These are phyloP conservation scores for Subacronicta megacephala DNA, from an alignment of 2,888 invertebrate genomes.

Conservation along the genomic window DNA sequence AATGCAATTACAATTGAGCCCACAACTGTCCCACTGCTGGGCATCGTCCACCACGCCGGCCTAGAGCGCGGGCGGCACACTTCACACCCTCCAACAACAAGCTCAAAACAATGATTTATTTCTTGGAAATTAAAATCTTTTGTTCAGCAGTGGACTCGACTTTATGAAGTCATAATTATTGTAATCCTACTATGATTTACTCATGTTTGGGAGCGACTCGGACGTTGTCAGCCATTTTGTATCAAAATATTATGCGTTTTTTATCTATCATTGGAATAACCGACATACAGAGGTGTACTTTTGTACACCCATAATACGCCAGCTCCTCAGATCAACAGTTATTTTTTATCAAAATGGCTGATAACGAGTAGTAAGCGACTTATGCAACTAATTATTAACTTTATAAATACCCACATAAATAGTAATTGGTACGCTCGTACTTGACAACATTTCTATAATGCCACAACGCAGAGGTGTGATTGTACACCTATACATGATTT, in stretches of 20 bases:
- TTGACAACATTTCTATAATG: background rate
- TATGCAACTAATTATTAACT: slow-evolving; percentile 1
- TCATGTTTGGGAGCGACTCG: background rate
- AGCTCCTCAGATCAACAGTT: too few species aligned
- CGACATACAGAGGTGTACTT: background rate
- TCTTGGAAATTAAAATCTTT: too few species aligned
- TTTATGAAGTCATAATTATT: background rate
- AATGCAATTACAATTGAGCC: background rate
- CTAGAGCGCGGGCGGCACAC: background rate
- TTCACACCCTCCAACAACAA: background rate
- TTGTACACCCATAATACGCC: background rate
- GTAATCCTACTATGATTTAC: background rate
- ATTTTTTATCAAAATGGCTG: background rate
- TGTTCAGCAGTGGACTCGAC: too few species aligned
- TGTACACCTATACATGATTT: background rate
- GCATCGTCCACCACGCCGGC: background rate
- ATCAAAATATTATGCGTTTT: background rate
- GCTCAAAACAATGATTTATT: too few species aligned
- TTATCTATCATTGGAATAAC: too few species aligned
- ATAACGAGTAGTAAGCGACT: background rate
- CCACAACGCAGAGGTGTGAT: background rate
- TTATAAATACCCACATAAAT: too few species aligned
- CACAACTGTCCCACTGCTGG: background rate
- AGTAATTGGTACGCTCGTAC: too few species aligned
- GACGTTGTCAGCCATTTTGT: background rate